phyloP scores from a whole-genome alignment of 2,888 invertebrate genomes.

The Ferdinandea cuprea region DNA sequence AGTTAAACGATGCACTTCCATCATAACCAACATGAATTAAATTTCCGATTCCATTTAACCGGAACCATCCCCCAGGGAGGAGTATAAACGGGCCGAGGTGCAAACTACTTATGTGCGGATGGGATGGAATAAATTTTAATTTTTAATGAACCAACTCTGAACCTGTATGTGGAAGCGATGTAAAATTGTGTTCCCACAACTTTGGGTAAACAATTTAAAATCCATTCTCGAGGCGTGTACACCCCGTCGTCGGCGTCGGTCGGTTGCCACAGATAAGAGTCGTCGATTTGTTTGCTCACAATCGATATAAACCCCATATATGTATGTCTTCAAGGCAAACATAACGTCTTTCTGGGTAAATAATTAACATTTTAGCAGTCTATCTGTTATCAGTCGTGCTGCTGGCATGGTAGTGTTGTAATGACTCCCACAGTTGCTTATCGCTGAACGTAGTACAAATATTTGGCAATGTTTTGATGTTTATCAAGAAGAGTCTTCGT shows the following conservation, averaged over 20 bases:
- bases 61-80: conserved; percentile 35
- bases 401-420: conserved; percentile 16
- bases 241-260: neutral
- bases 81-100: conserved; percentile 60
- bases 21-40: conserved; percentile 69
- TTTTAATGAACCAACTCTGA: conserved; percentile 11
- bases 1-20: conserved; percentile 72
- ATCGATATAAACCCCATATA: conserved; percentile 31
- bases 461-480: conserved; percentile 48
- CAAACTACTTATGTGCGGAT: conserved; percentile 61
- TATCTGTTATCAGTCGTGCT: conserved; percentile 24
- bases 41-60: conserved; percentile 63
- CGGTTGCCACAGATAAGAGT: conserved; percentile 14
- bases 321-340: conserved; percentile 34
- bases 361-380: conserved; percentile 24
- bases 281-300: conserved; percentile 26
- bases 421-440: conserved; percentile 62
- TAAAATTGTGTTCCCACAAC: conserved; percentile 10
- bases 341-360: conserved; percentile 24
- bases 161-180: conserved; percentile 22
- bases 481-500: conserved; percentile 11
- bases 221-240: neutral
- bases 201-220: conserved; percentile 12
- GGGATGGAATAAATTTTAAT: conserved; percentile 56
- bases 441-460: conserved; percentile 57